A percentile compares a stretch with the other conserved stretches of the same genome.
Evolutionary conservation across 2,888 invertebrate genomes (phyloP).

Genomic region (Gasteruption jaculator): DNA sequence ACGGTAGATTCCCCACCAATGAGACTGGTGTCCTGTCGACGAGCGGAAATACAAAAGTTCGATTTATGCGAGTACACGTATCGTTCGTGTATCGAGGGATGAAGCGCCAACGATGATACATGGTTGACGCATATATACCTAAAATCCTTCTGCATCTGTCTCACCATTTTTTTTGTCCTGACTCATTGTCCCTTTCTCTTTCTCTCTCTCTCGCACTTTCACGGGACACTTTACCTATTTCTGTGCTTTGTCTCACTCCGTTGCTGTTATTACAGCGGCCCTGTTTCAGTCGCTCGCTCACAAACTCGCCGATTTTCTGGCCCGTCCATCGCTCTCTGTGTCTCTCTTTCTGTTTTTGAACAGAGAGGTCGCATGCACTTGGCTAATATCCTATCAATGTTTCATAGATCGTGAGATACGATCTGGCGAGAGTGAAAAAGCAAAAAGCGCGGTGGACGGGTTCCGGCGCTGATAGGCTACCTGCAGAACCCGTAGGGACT

Average conservation of each 20-base stretch:
- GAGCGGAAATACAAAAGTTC: slow-evolving; percentile 48
- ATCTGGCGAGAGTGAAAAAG: slow-evolving; percentile 18
- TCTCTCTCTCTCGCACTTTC: not conserved
- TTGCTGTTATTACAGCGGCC: too few species aligned
- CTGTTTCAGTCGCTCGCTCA: too few species aligned
- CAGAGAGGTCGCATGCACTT: slow-evolving; percentile 7
- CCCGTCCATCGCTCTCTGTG: too few species aligned
- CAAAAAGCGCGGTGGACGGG: slow-evolving; percentile 24
- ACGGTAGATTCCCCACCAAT: slow-evolving; percentile 20
- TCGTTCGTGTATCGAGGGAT: slow-evolving; percentile 24
- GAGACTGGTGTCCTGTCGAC: slow-evolving; percentile 28
- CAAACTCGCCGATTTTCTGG: too few species aligned
- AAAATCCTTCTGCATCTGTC: too few species aligned
- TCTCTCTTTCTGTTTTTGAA: slow-evolving; percentile 15
- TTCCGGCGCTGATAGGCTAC: slow-evolving; percentile 26
- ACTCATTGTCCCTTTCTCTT: not conserved
- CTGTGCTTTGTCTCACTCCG: not conserved
- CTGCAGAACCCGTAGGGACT: slow-evolving; percentile 23
- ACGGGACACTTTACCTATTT: not conserved
- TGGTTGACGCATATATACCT: too few species aligned
- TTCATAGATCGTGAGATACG: slow-evolving; percentile 35
- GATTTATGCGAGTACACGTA: slow-evolving; percentile 42
- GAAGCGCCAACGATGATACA: slow-evolving; percentile 32
- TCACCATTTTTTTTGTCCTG: slow-evolving; percentile 1
- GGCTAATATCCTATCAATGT: slow-evolving; percentile 30